Evolutionary conservation across 2,797 vertebrate genomes (phyloP).

Genomic region (Arrhamphus sclerolepis): DNA sequence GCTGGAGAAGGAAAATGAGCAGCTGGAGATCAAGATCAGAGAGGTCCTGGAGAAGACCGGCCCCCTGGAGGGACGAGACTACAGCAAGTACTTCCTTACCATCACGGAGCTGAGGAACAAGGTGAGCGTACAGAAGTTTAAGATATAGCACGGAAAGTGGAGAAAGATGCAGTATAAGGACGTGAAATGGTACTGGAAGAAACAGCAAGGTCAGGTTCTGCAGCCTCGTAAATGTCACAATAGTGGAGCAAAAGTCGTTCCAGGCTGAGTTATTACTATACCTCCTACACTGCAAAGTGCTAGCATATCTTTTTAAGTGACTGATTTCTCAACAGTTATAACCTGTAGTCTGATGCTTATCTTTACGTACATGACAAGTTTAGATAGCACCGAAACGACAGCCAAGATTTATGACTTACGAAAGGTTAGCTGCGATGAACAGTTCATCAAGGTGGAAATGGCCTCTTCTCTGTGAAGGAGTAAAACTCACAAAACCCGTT

Average conservation of each 20-base stretch:
- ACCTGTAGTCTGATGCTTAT: constrained; percentile 16
- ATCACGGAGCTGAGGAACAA: constrained; percentile 84
- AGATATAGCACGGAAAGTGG: too few species aligned
- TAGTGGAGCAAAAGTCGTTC: constrained; percentile 1
- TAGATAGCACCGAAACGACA: background rate
- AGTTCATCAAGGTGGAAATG: constrained; percentile 6
- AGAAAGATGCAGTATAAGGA: too few species aligned
- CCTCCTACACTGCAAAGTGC: background rate
- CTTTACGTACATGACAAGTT: background rate
- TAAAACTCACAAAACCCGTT: background rate
- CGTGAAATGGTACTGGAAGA: too few species aligned
- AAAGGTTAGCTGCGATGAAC: background rate
- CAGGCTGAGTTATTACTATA: background rate
- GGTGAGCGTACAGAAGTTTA: constrained; percentile 82
- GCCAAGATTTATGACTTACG: background rate
- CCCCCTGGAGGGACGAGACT: constrained; percentile 79
- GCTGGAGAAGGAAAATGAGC: constrained; percentile 84
- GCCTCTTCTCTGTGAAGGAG: background rate
- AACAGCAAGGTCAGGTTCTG: too few species aligned
- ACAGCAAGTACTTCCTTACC: constrained; percentile 75
- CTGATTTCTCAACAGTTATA: constrained; percentile 41
- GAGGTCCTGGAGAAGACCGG: constrained; percentile 84
- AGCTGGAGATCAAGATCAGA: constrained; percentile 86
- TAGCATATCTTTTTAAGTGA: background rate
- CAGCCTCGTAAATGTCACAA: background rate